phyloP scores from a whole-genome alignment of 2,113 vertebrate genomes.

The Lamprotornis superbus region DNA sequence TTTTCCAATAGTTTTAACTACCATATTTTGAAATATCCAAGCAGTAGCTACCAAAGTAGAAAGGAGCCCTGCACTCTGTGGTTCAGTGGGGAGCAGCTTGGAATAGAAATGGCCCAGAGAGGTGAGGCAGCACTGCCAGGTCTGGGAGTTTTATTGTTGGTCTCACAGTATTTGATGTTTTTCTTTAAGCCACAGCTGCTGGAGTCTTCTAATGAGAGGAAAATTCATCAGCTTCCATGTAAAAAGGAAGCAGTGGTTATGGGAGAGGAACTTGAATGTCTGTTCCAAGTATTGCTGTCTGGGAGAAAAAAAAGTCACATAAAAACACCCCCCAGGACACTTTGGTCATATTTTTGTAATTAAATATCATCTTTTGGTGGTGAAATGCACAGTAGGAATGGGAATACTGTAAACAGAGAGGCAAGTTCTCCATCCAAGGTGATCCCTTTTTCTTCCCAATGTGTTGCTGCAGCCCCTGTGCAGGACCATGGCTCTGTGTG shows the following conservation, averaged over 20 bases:
- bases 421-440: not conserved
- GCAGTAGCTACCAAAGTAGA: not conserved
- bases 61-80: not conserved
- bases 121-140: not conserved
- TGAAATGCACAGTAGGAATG: not conserved
- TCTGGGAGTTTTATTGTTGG: constrained; percentile 6
- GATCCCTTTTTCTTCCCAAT: not conserved
- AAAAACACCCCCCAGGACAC: not conserved
- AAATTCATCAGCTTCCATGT: not conserved
- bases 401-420: not conserved
- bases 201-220: not conserved
- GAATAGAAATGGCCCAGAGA: not conserved
- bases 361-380: not conserved
- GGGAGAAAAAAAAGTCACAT: not conserved
- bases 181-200: not conserved
- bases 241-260: not conserved
- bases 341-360: not conserved
- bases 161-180: not conserved
- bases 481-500: not conserved
- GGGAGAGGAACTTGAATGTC: not conserved
- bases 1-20: not conserved
- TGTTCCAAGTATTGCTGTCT: not conserved
- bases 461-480: not conserved
- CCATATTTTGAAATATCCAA: not conserved
- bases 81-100: not conserved